Conservation (phyloP, 2,113 vertebrate species). For the Cynocephalus volans region DNA sequence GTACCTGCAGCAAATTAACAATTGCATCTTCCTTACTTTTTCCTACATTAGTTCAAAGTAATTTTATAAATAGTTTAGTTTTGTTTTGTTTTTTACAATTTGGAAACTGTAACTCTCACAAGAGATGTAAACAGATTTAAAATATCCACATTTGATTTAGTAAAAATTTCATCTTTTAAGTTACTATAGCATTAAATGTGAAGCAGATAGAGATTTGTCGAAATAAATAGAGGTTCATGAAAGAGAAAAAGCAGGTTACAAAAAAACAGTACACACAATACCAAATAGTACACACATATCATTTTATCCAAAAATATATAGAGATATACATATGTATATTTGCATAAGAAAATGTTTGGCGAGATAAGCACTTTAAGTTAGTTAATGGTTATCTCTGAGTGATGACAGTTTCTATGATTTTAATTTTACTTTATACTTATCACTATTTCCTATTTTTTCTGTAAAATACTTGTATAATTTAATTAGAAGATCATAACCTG, state of each 20-base stretch:
- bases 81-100: neutral
- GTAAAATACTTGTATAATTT: constrained; percentile 29
- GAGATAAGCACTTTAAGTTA: neutral
- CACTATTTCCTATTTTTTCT: constrained; percentile 55
- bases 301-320: neutral
- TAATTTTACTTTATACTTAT: constrained; percentile 46
- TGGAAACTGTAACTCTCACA: constrained; percentile 5
- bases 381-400: neutral
- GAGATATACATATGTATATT: neutral
- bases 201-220: neutral
- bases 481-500: neutral
- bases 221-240: constrained; percentile 7
- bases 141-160: constrained; percentile 21
- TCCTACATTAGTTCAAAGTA: neutral
- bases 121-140: constrained; percentile 31
- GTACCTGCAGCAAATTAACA: constrained; percentile 45
- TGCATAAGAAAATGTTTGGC: neutral
- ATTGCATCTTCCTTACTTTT: neutral
- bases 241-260: constrained; percentile 11
- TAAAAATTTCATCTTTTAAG: constrained; percentile 47
- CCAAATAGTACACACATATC: neutral
- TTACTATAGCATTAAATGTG: constrained; percentile 22
- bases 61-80: neutral
- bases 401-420: neutral
- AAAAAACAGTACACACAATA: neutral